phyloP scores from a whole-genome alignment of 1,140 invertebrate genomes.

The Eriocheir sinensis region DNA sequence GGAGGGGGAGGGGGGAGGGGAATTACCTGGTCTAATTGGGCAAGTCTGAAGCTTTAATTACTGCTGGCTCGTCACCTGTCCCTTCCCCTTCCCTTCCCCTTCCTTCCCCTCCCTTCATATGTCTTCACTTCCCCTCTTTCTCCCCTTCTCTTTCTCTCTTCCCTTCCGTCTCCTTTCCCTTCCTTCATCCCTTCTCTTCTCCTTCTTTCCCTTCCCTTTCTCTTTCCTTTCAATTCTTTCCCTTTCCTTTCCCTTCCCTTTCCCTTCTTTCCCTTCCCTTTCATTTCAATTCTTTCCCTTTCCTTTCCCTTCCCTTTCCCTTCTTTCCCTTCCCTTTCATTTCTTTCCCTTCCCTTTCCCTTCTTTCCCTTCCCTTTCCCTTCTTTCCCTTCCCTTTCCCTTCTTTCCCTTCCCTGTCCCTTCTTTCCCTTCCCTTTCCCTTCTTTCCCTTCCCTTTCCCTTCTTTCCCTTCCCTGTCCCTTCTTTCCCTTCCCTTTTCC shows the following conservation, averaged over 20 bases:
- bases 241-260: not conserved
- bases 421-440: too few species aligned
- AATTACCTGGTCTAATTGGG: conserved; percentile 4
- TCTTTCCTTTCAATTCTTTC: not conserved
- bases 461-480: too few species aligned
- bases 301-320: not conserved
- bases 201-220: not conserved
- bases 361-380: not conserved
- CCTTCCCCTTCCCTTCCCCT: not conserved
- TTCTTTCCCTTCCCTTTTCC: too few species aligned
- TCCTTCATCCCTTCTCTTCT: not conserved
- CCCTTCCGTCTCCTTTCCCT: not conserved
- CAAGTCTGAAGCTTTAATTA: not conserved
- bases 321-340: not conserved
- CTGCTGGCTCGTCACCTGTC: not conserved
- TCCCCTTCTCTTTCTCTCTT: not conserved
- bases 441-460: too few species aligned
- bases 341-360: not conserved
- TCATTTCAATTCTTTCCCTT: not conserved
- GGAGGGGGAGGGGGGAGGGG: not conserved
- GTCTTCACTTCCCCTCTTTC: not conserved
- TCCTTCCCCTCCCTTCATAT: not conserved
- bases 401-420: too few species aligned
- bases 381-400: not conserved
- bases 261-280: not conserved